Evolutionary conservation across 2,888 invertebrate genomes (phyloP).

Genomic region (Phasia obesa): DNA sequence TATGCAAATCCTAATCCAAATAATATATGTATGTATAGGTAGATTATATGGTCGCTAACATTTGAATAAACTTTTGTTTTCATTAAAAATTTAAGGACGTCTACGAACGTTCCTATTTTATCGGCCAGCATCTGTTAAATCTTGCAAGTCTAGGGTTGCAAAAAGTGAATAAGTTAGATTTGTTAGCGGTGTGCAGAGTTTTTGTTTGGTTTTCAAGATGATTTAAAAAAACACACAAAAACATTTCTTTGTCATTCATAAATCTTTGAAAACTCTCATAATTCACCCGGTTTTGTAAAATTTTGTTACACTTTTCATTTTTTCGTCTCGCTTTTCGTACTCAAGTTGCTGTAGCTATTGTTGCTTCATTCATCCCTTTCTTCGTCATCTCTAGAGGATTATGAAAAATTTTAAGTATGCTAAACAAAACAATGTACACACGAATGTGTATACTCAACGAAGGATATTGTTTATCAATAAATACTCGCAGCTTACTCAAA

Average conservation of each 20-base stretch:
- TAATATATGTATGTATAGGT: too few species aligned
- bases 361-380: conserved; percentile 62
- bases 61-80: too few species aligned
- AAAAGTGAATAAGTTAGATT: conserved; percentile 38
- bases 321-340: conserved; percentile 49
- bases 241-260: conserved; percentile 76
- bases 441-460: not conserved
- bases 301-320: conserved; percentile 66
- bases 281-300: conserved; percentile 75
- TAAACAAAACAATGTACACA: conserved; percentile 36
- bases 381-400: conserved; percentile 52
- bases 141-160: conserved; percentile 41
- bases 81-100: too few species aligned
- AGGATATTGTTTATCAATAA: conserved; percentile 68
- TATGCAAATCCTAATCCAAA: too few species aligned
- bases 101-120: not conserved
- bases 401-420: conserved; percentile 43
- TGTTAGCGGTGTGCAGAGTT: conserved; percentile 44
- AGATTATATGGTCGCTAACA: too few species aligned
- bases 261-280: conserved; percentile 79
- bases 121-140: conserved; percentile 27
- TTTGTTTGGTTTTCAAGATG: conserved; percentile 63
- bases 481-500: conserved; percentile 50
- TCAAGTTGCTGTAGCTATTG: conserved; percentile 41
- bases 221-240: conserved; percentile 70